Evolutionary conservation across 23 tunicate genomes (phyloP).

Genomic region (Pegea sp.): DNA sequence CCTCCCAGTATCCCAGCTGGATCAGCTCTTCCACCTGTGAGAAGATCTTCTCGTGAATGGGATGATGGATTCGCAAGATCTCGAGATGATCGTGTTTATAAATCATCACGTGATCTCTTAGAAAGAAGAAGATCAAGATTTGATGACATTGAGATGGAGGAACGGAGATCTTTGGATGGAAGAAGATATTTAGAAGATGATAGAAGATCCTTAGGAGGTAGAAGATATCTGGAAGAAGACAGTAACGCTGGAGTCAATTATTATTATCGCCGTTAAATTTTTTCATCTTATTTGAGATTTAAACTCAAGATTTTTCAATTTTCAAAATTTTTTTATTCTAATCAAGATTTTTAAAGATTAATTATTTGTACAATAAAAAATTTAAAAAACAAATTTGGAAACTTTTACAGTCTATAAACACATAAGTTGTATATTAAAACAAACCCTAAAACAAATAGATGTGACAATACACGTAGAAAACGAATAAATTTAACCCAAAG

Average conservation of each 20-base stretch:
- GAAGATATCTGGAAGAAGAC: slow-evolving; percentile 27
- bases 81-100: background rate
- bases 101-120: slow-evolving; percentile 1
- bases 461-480: no score
- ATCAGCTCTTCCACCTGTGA: slow-evolving; percentile 23
- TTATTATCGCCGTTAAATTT: slow-evolving; percentile 41
- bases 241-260: slow-evolving; percentile 77
- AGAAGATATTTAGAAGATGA: slow-evolving; percentile 18
- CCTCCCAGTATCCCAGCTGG: slow-evolving; percentile 3
- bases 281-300: no score
- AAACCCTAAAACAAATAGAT: no score
- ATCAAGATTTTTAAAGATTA: no score
- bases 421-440: no score
- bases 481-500: no score
- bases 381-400: no score
- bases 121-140: slow-evolving; percentile 10
- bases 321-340: no score
- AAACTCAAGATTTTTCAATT: no score
- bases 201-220: slow-evolving; percentile 8
- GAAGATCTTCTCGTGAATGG: slow-evolving; percentile 6
- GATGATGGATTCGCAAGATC: slow-evolving; percentile 3
- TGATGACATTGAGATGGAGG: slow-evolving; percentile 58
- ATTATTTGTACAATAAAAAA: no score
- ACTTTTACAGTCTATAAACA: no score
- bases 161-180: slow-evolving; percentile 10